Percentiles rank a stretch among this genome's conserved stretches.
phyloP scores from a whole-genome alignment of 2,888 invertebrate genomes.

The Biston stratarius region DNA sequence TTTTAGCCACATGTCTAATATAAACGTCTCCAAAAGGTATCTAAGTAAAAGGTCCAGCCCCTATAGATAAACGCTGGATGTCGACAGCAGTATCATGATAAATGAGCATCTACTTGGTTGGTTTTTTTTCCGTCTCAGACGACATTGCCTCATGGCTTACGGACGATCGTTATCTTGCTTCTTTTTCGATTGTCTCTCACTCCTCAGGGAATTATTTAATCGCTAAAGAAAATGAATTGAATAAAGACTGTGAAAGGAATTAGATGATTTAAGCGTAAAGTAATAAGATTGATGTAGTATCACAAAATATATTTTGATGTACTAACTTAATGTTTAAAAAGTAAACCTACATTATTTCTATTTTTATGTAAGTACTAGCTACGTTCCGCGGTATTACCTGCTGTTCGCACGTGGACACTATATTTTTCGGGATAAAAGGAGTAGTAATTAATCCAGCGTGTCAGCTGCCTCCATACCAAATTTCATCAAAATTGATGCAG shows the following conservation, averaged over 20 bases:
- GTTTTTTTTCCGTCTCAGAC: constrained; percentile 35
- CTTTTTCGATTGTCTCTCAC: constrained; percentile 22
- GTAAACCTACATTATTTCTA: neutral
- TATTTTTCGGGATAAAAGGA: too few species aligned
- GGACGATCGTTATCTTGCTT: constrained; percentile 23
- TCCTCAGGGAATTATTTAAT: constrained; percentile 18
- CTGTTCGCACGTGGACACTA: too few species aligned
- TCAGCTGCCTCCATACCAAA: too few species aligned
- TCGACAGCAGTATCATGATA: constrained; percentile 53
- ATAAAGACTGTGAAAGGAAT: neutral
- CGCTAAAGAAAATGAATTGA: constrained; percentile 11
- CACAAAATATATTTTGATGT: neutral
- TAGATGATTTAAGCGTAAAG: neutral
- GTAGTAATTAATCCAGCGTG: too few species aligned
- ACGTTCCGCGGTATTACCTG: too few species aligned
- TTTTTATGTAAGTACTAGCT: too few species aligned
- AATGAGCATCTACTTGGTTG: constrained; percentile 51
- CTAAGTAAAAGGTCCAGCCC: constrained; percentile 25
- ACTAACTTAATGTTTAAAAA: neutral
- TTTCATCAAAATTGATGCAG: too few species aligned
- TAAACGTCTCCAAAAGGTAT: constrained; percentile 20
- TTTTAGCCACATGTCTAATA: constrained; percentile 6
- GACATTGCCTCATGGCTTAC: constrained; percentile 29
- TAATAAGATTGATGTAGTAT: neutral
- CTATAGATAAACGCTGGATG: constrained; percentile 39